These are phyloP conservation scores for Mycteria americana DNA, from an alignment of 2,797 vertebrate species.

Conservation along the genomic window DNA sequence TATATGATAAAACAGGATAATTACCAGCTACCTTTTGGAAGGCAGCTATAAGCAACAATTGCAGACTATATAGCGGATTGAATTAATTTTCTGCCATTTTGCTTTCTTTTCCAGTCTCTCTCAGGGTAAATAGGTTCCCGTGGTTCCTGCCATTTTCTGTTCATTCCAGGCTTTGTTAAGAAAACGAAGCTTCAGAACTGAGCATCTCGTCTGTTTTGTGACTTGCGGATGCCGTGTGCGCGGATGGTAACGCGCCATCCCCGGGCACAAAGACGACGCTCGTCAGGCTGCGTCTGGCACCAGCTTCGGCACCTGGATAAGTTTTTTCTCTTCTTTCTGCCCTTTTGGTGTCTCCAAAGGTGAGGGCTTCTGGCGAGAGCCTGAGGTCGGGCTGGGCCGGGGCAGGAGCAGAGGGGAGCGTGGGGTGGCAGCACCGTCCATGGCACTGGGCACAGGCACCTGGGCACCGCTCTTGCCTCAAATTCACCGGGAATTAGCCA, in stretches of 20 bases:
- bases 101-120: not conserved
- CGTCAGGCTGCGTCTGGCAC: accelerated
- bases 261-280: accelerated
- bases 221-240: not conserved
- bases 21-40: not conserved
- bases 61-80: not conserved
- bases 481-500: not conserved
- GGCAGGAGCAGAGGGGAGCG: not conserved
- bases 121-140: not conserved
- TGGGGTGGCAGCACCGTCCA: accelerated
- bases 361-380: not conserved
- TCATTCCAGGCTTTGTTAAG: not conserved
- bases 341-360: not conserved
- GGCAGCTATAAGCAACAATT: not conserved
- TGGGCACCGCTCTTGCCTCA: no score
- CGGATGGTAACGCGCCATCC: accelerated
- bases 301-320: not conserved
- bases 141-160: not conserved
- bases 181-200: not conserved
- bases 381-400: not conserved
- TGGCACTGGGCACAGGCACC: accelerated
- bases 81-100: conserved; percentile 1
- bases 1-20: not conserved
- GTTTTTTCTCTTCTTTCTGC: not conserved
- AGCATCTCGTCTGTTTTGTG: not conserved